Percentiles rank a stretch among this genome's conserved stretches.
Conservation (phyloP, 2,797 vertebrate genomes). For the Megaceryle alcyon region DNA sequence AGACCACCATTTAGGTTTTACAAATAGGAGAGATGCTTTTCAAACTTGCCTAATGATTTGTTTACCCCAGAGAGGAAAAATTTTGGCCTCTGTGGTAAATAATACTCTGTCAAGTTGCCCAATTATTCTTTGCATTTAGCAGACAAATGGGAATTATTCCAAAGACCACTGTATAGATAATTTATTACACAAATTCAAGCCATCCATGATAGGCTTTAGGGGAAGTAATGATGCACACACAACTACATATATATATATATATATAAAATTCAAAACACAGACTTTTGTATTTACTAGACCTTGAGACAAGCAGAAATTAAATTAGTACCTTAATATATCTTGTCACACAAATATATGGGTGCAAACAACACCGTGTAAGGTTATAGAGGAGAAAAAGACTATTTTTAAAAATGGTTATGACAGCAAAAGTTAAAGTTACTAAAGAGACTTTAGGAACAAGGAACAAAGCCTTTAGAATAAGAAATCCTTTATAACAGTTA, state of each 20-base stretch:
- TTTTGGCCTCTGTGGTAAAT: not conserved
- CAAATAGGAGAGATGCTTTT: not conserved
- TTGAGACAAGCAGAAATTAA: not conserved
- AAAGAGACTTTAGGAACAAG: not conserved
- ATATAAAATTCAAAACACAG: not conserved
- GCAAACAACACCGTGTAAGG: not conserved
- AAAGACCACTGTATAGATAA: not conserved
- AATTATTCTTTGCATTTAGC: not conserved
- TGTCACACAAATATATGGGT: not conserved
- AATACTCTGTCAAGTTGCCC: not conserved
- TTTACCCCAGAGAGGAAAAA: not conserved
- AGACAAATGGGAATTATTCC: not conserved
- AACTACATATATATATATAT: not conserved
- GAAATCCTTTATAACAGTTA: not conserved
- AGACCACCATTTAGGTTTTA: not conserved
- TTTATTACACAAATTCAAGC: not conserved
- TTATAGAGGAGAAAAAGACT: not conserved
- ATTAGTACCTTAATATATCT: not conserved
- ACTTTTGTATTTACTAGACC: not conserved
- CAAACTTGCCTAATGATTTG: not conserved
- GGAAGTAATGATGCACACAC: not conserved
- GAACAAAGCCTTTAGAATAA: not conserved
- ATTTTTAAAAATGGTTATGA: not conserved
- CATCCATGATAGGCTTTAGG: not conserved
- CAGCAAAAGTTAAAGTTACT: not conserved